Percentiles rank a stretch among this genome's conserved stretches.
Conservation (phyloP, 2,888 invertebrate genomes). For the Chirona hameri region DNA sequence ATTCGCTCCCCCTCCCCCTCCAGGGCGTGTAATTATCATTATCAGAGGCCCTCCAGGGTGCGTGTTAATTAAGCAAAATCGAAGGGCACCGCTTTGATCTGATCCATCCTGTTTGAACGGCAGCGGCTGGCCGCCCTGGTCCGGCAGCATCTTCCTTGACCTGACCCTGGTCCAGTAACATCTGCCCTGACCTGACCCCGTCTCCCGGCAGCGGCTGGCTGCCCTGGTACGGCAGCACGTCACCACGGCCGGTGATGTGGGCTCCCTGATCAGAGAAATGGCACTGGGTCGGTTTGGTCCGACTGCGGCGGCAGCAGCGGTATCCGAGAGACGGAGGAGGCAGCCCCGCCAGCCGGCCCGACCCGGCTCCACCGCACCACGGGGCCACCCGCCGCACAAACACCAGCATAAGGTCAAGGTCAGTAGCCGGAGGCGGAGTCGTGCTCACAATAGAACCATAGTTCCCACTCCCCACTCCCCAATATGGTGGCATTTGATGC, state of each 20-base stretch:
- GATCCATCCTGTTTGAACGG: too few species aligned
- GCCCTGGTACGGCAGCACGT: neutral
- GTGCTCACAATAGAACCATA: too few species aligned
- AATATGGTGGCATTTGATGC: too few species aligned
- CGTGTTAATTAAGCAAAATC: too few species aligned
- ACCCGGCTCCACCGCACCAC: neutral
- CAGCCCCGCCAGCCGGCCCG: neutral
- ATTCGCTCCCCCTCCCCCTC: too few species aligned
- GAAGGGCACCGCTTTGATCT: too few species aligned
- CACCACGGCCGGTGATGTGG: neutral
- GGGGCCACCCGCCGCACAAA: neutral
- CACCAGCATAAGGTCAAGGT: neutral
- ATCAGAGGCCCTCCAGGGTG: too few species aligned
- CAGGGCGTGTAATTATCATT: too few species aligned
- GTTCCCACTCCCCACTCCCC: too few species aligned
- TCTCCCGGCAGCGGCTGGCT: neutral
- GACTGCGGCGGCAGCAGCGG: neutral
- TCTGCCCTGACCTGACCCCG: neutral
- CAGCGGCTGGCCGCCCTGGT: too few species aligned
- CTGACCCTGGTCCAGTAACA: too few species aligned
- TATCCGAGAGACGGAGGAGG: neutral
- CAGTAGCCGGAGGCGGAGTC: neutral
- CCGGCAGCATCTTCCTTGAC: too few species aligned
- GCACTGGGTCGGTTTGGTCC: slow-evolving; percentile 5
- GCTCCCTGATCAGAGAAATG: slow-evolving; percentile 3